These are phyloP conservation scores for Zosterops japonicus DNA, from an alignment of 2,113 vertebrate species.

Conservation along the genomic window DNA sequence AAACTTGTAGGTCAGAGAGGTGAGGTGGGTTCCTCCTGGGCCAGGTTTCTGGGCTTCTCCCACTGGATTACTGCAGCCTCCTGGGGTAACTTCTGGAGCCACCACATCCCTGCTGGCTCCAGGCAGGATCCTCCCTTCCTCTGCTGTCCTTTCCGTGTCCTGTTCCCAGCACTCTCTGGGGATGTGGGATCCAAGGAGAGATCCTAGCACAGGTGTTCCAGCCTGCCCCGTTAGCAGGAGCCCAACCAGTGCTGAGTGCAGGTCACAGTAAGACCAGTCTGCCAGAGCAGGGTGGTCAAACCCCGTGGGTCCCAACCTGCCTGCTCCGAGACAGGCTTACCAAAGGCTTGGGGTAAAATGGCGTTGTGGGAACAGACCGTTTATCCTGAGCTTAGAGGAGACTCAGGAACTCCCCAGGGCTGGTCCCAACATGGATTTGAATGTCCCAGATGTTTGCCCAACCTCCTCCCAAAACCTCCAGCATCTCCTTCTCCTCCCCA, in stretches of 20 bases:
- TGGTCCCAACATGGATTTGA: neutral
- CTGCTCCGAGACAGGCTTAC: neutral
- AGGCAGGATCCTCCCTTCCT: neutral
- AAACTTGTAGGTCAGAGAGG: neutral
- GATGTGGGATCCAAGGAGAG: neutral
- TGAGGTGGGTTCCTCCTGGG: neutral
- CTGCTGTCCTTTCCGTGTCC: neutral
- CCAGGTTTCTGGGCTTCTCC: neutral
- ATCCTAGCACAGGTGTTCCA: neutral
- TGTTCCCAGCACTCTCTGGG: neutral
- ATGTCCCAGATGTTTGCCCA: neutral
- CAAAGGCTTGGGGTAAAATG: accelerated
- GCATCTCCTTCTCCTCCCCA: accelerated
- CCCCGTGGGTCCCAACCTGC: neutral
- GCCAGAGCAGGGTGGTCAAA: neutral
- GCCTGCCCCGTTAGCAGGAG: accelerated
- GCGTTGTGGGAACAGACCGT: neutral
- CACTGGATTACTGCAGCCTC: neutral
- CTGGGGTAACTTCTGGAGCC: neutral
- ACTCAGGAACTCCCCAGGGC: accelerated
- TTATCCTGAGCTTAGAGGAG: neutral
- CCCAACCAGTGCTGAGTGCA: neutral
- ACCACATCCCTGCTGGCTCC: accelerated
- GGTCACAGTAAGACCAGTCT: neutral
- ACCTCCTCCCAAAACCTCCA: neutral